phyloP scores from a whole-genome alignment of 2,113 vertebrate genomes.

The Tragelaphus scriptus region DNA sequence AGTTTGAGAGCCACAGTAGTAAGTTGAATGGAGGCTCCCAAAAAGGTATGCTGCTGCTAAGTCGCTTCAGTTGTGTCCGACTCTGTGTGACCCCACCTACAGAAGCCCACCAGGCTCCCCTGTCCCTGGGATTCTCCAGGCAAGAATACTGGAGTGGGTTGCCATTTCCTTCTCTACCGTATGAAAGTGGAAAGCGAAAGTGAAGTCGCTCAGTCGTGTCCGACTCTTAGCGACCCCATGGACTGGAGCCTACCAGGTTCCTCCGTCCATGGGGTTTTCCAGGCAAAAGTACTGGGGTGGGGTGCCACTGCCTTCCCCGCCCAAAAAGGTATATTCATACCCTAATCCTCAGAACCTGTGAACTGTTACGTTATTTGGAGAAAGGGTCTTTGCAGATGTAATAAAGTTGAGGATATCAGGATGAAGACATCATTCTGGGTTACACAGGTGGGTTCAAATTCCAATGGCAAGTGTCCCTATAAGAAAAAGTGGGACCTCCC shows the following conservation, averaged over 20 bases:
- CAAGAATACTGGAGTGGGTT: too few species aligned
- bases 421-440: background rate
- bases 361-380: background rate
- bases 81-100: too few species aligned
- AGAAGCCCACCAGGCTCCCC: too few species aligned
- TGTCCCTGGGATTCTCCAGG: too few species aligned
- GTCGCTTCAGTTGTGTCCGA: too few species aligned
- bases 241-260: too few species aligned
- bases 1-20: background rate
- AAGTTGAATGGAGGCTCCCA: background rate
- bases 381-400: background rate
- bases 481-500: background rate
- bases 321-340: background rate
- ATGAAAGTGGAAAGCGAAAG: too few species aligned
- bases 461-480: background rate
- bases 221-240: too few species aligned
- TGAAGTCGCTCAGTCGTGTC: too few species aligned
- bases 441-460: background rate
- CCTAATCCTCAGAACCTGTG: background rate
- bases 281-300: too few species aligned
- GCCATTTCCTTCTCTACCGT: too few species aligned
- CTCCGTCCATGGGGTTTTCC: too few species aligned
- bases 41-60: background rate
- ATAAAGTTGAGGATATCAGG: background rate
- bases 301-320: background rate